These are phyloP conservation scores for Rosalia funebris DNA, from an alignment of 2,888 invertebrate species.

Conservation along the genomic window DNA sequence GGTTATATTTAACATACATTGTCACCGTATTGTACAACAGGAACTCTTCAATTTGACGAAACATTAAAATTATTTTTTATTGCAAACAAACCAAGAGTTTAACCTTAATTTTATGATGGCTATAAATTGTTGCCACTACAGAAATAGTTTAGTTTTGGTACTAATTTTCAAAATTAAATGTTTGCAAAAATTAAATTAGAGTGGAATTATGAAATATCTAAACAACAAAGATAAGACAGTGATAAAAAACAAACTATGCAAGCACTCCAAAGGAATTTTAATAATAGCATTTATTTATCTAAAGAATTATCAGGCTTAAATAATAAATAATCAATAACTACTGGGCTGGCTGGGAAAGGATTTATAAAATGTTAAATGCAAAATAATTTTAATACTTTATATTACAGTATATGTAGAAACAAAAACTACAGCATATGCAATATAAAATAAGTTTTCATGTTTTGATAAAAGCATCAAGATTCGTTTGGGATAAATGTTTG, in stretches of 20 bases:
- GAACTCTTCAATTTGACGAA: neutral
- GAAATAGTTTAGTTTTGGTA: conserved; percentile 8
- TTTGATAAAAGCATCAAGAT: too few relatives aligned
- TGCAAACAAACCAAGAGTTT: neutral
- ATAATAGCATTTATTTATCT: neutral
- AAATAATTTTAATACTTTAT: too few relatives aligned
- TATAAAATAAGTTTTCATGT: too few relatives aligned
- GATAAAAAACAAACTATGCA: neutral
- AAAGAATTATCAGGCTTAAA: neutral
- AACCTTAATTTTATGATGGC: conserved; percentile 7
- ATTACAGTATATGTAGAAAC: too few relatives aligned
- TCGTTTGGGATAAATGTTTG: too few relatives aligned
- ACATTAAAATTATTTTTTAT: too few relatives aligned
- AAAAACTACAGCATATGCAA: too few relatives aligned
- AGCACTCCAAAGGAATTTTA: neutral
- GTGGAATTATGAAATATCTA: neutral
- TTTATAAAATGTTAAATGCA: too few relatives aligned
- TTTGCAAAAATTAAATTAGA: neutral
- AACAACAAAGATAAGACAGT: neutral
- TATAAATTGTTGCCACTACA: conserved; percentile 15
- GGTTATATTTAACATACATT: conserved; percentile 7
- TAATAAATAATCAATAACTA: neutral
- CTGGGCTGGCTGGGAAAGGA: too few relatives aligned
- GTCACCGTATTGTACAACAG: conserved; percentile 12
- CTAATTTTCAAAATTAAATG: neutral